Percentiles rank a stretch among this genome's conserved stretches.
Evolutionary conservation across 2,888 invertebrate genomes (phyloP).

Genomic region (Tiliacea citrago): DNA sequence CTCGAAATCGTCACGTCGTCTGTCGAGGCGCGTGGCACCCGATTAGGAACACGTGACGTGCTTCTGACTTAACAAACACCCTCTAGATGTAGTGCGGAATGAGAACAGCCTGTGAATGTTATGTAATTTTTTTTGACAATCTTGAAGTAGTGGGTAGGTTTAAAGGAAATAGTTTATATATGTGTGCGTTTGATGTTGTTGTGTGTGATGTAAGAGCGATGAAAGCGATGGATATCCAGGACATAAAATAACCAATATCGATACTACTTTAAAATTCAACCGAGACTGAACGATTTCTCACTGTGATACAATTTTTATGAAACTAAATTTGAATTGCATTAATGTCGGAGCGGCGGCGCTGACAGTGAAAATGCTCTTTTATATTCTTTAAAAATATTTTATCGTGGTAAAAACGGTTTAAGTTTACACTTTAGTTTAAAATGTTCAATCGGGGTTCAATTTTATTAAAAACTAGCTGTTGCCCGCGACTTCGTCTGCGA

Average conservation of each 20-base stretch:
- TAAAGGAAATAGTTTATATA: neutral
- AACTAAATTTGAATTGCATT: constrained; percentile 61
- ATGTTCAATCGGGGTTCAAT: too few relatives aligned
- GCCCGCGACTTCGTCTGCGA: too few relatives aligned
- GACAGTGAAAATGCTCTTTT: constrained; percentile 29
- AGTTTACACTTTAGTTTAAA: neutral
- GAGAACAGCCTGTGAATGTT: constrained; percentile 46
- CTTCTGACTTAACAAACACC: constrained; percentile 71
- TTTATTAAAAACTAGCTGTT: too few relatives aligned
- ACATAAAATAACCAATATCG: constrained; percentile 30
- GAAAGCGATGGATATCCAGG: neutral
- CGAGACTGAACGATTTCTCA: constrained; percentile 48
- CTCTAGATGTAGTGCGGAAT: constrained; percentile 60
- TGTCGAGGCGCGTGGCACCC: constrained; percentile 72
- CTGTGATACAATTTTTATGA: constrained; percentile 52
- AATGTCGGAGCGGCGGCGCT: constrained; percentile 19
- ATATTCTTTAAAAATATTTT: constrained; percentile 46
- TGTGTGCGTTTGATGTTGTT: constrained; percentile 1
- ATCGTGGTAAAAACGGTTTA: neutral
- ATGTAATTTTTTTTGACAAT: constrained; percentile 34
- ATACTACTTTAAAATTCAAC: constrained; percentile 44
- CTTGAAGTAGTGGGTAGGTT: constrained; percentile 12
- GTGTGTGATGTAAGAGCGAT: neutral
- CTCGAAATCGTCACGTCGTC: constrained; percentile 78
- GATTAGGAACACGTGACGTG: constrained; percentile 69